These are phyloP conservation scores for Micrasema longulum DNA, from an alignment of 1,140 invertebrate genomes.

Conservation along the genomic window DNA sequence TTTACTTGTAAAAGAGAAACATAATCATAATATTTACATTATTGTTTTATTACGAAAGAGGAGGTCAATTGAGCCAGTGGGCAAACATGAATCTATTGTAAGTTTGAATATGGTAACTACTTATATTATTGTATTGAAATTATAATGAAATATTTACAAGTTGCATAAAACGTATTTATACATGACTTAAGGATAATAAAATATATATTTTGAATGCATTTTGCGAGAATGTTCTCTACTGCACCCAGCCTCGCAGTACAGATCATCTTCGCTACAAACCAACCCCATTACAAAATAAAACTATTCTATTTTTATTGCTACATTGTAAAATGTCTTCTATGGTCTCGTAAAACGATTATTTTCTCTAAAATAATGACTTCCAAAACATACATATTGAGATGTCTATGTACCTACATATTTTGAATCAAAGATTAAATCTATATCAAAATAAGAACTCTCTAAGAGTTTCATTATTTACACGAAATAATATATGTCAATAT, in stretches of 20 bases:
- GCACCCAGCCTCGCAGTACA: constrained; percentile 53
- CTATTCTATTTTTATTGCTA: constrained; percentile 50
- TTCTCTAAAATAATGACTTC: constrained; percentile 20
- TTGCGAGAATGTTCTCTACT: constrained; percentile 46
- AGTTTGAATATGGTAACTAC: constrained; percentile 40
- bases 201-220: constrained; percentile 53
- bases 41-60: neutral
- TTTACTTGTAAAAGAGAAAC: neutral
- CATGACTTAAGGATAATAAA: constrained; percentile 42
- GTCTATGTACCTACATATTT: constrained; percentile 7
- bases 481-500: constrained; percentile 14
- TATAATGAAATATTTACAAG: constrained; percentile 50
- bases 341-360: neutral
- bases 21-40: neutral
- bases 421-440: no score
- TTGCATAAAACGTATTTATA: constrained; percentile 53
- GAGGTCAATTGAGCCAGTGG: constrained; percentile 49
- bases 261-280: constrained; percentile 41
- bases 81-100: constrained; percentile 49
- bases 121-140: constrained; percentile 45
- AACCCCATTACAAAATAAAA: constrained; percentile 35
- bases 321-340: neutral
- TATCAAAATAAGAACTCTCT: constrained; percentile 8
- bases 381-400: constrained; percentile 32
- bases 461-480: constrained; percentile 16